Evolutionary conservation across 2,888 invertebrate species (phyloP).

Genomic region (Cantharis flavilabris): DNA sequence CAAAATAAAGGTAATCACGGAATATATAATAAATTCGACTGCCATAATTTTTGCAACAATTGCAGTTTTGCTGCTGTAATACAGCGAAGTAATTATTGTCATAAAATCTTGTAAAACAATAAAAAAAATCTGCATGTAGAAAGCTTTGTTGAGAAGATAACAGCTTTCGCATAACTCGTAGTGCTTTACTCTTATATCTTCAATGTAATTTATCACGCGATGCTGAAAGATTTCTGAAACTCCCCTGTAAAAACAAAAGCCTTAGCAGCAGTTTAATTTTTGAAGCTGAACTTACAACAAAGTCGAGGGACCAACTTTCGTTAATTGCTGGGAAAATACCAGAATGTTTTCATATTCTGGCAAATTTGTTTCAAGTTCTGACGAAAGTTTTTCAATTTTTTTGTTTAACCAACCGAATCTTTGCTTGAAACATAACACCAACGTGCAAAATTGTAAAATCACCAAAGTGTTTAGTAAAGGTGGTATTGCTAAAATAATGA

Average conservation of each 20-base stretch:
- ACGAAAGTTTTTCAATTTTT: not conserved
- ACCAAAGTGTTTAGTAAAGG: not conserved
- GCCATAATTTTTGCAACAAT: not conserved
- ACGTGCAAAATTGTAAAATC: slow-evolving; percentile 10
- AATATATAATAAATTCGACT: not conserved
- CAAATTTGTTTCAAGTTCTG: not conserved
- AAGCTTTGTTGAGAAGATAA: not conserved
- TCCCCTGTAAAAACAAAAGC: not conserved
- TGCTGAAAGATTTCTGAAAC: not conserved
- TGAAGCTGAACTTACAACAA: not conserved
- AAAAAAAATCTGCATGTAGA: slow-evolving; percentile 2
- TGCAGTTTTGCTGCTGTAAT: not conserved
- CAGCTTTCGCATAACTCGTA: slow-evolving; percentile 1
- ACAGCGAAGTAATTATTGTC: slow-evolving; percentile 2
- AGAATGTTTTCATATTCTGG: not conserved
- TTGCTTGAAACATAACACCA: slow-evolving; percentile 7
- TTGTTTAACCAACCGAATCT: slow-evolving; percentile 10
- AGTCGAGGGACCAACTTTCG: not conserved
- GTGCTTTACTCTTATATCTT: slow-evolving; percentile 5
- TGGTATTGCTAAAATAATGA: not conserved
- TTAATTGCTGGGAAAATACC: not conserved
- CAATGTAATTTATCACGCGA: not conserved
- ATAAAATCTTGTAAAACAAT: slow-evolving; percentile 3
- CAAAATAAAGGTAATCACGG: not conserved
- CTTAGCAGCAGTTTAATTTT: not conserved